Conservation (phyloP, 1,140 invertebrate genomes). For the Pachyrhynchus sulphureomaculatus region DNA sequence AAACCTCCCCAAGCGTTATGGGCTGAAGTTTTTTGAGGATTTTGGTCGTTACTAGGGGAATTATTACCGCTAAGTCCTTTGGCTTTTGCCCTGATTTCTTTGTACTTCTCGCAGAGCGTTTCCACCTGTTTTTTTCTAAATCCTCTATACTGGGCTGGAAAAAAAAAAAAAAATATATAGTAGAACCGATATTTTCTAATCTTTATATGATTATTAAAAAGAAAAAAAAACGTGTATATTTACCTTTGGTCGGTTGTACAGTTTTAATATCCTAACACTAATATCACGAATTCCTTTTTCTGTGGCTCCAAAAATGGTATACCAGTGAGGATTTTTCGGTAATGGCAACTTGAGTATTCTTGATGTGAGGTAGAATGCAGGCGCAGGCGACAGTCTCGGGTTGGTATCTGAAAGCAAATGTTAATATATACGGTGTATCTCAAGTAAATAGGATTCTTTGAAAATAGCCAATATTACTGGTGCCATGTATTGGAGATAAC, state of each 20-base stretch:
- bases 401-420: slow-evolving; percentile 68
- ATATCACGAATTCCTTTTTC: slow-evolving; percentile 85
- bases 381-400: slow-evolving; percentile 98
- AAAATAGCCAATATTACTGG: too few relatives aligned
- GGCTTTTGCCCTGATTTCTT: slow-evolving; percentile 72
- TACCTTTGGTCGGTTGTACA: slow-evolving; percentile 82
- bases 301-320: slow-evolving; percentile 77
- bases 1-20: slow-evolving; percentile 69
- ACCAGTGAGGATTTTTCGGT: slow-evolving; percentile 89
- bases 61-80: slow-evolving; percentile 57
- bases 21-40: slow-evolving; percentile 51
- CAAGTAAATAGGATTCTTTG: too few relatives aligned
- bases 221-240: too few relatives aligned
- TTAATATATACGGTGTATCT: too few relatives aligned
- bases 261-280: slow-evolving; percentile 75
- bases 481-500: too few relatives aligned
- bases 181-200: too few relatives aligned
- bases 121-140: slow-evolving; percentile 76
- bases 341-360: slow-evolving; percentile 82
- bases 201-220: too few relatives aligned
- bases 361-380: slow-evolving; percentile 94
- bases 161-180: too few relatives aligned
- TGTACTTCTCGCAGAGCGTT: slow-evolving; percentile 70
- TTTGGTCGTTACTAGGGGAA: slow-evolving; percentile 56
- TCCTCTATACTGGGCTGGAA: slow-evolving; percentile 69